These are phyloP conservation scores for Esox lucius DNA, from an alignment of 2,797 vertebrate species.

Conservation along the genomic window DNA sequence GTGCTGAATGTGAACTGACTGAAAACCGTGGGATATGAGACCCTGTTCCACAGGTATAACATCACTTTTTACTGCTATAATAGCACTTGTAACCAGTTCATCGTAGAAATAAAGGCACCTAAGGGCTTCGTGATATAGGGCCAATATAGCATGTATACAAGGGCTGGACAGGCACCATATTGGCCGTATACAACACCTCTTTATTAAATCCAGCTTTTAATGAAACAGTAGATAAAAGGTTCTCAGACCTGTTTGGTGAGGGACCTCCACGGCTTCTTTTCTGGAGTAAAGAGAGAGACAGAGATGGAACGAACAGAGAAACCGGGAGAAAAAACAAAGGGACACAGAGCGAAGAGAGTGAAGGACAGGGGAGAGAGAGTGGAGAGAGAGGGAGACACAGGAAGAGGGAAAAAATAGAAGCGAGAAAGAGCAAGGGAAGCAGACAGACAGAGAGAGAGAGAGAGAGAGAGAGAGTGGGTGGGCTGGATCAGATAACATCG, in stretches of 20 bases:
- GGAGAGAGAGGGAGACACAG: slow-evolving; percentile 7
- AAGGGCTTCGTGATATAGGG: too few species aligned
- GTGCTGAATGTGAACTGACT: too few species aligned
- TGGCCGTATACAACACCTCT: background rate
- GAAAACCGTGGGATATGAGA: too few species aligned
- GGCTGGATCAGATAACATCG: slow-evolving; percentile 71
- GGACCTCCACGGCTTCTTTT: slow-evolving; percentile 77
- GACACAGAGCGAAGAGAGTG: slow-evolving; percentile 21
- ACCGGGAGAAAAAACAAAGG: slow-evolving; percentile 31
- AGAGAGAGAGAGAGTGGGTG: slow-evolving; percentile 58
- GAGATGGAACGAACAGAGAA: slow-evolving; percentile 37
- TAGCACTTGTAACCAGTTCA: too few species aligned
- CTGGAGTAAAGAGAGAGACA: slow-evolving; percentile 52
- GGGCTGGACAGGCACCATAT: too few species aligned
- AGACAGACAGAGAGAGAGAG: slow-evolving; percentile 9
- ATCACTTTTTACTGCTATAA: too few species aligned
- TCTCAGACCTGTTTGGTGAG: slow-evolving; percentile 77
- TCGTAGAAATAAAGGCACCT: too few species aligned
- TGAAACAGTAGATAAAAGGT: background rate
- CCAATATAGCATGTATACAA: too few species aligned
- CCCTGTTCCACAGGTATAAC: too few species aligned
- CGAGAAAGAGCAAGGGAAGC: background rate
- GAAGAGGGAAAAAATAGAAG: background rate
- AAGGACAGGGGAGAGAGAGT: background rate
- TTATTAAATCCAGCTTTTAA: background rate